Evolutionary conservation across 2,113 vertebrate genomes (phyloP).

Genomic region (Prochilodus magdalenae): DNA sequence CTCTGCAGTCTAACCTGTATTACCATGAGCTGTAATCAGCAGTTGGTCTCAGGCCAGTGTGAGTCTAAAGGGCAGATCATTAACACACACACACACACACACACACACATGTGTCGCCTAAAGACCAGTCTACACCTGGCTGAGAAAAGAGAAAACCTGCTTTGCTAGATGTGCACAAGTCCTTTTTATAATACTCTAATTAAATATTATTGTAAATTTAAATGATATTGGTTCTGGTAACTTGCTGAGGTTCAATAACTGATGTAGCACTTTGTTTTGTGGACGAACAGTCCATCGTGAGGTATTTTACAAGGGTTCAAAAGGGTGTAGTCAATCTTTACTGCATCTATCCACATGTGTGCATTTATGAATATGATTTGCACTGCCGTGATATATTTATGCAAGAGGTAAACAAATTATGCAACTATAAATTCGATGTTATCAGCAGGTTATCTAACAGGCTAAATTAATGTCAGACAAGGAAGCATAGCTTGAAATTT

Average conservation of each 20-base stretch:
- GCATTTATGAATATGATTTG: not conserved
- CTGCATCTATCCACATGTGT: not conserved
- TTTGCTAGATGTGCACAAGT: too few relatives aligned
- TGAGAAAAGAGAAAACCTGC: too few relatives aligned
- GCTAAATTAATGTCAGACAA: not conserved
- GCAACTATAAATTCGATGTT: not conserved
- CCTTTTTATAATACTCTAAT: too few relatives aligned
- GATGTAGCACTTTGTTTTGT: too few relatives aligned
- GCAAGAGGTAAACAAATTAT: not conserved
- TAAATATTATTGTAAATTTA: too few relatives aligned
- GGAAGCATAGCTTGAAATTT: not conserved
- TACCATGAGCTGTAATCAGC: slow-evolving; percentile 31
- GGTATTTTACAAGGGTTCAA: too few relatives aligned
- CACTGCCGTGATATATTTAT: not conserved
- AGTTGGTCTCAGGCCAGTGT: slow-evolving; percentile 3
- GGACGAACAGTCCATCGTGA: too few relatives aligned
- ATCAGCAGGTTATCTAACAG: not conserved
- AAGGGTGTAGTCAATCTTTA: not conserved
- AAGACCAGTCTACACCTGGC: not conserved
- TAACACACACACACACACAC: slow-evolving; percentile 34
- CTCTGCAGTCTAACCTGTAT: slow-evolving; percentile 33
- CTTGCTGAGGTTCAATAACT: too few relatives aligned
- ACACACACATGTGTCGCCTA: not conserved
- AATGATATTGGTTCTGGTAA: too few relatives aligned
- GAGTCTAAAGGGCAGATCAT: slow-evolving; percentile 38